Evolutionary conservation across 2,888 invertebrate genomes (phyloP).

Genomic region (Hololepta plana): DNA sequence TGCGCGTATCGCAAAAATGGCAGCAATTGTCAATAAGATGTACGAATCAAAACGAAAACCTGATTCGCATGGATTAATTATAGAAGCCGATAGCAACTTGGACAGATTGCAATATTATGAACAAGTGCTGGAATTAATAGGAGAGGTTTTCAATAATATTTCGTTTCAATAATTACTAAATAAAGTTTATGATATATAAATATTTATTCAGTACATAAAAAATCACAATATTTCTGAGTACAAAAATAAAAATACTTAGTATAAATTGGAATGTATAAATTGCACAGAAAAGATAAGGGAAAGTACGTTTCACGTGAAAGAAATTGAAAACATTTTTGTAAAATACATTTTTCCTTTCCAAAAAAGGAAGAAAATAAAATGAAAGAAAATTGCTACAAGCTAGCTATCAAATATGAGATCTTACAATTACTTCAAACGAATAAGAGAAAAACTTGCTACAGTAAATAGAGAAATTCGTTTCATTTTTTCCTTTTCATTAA

Average conservation of each 20-base stretch:
- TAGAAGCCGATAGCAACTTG: too few relatives aligned
- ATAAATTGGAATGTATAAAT: conserved; percentile 11
- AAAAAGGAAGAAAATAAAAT: too few relatives aligned
- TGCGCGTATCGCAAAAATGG: neutral
- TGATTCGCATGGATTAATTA: too few relatives aligned
- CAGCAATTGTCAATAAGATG: conserved; percentile 2
- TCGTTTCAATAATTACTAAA: neutral
- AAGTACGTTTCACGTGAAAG: conserved; percentile 5
- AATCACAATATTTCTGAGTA: conserved; percentile 12
- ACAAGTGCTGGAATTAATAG: too few relatives aligned
- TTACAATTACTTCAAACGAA: conserved; percentile 8
- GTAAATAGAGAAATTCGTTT: conserved; percentile 1
- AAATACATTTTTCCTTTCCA: too few relatives aligned
- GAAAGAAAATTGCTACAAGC: too few relatives aligned
- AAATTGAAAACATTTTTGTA: too few relatives aligned
- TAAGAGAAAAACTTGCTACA: conserved; percentile 6
- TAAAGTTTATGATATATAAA: conserved; percentile 7
- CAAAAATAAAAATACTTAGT: conserved; percentile 9
- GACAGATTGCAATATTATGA: too few relatives aligned
- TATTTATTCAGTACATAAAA: conserved; percentile 12
- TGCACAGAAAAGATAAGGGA: conserved; percentile 7
- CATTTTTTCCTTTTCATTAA: neutral
- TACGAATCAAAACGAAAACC: too few relatives aligned
- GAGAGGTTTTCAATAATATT: neutral
- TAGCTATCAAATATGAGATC: conserved; percentile 10